A percentile compares a stretch with the other conserved stretches of the same genome.
These are phyloP conservation scores for Maniola jurtina DNA, from an alignment of 1,140 invertebrate species.

Conservation along the genomic window DNA sequence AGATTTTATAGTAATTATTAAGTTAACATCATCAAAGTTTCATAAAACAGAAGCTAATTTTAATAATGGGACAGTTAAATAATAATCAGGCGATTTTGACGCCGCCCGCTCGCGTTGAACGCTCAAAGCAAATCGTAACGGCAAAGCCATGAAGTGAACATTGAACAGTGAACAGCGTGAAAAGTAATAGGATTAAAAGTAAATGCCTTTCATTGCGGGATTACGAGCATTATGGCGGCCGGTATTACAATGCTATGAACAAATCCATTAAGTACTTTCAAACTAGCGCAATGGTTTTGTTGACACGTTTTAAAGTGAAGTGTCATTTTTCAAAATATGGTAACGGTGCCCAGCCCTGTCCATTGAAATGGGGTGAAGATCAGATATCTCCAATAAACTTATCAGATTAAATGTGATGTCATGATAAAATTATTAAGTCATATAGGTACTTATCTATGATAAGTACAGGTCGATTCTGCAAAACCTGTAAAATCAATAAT, in stretches of 20 bases:
- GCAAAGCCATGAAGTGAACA: constrained; percentile 8
- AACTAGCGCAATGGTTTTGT: constrained; percentile 4
- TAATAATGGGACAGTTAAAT: not conserved
- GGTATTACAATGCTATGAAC: constrained; percentile 13
- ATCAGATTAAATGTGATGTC: no score
- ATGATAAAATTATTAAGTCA: no score
- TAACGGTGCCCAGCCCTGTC: no score
- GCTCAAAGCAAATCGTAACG: constrained; percentile 7
- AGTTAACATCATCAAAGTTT: no score
- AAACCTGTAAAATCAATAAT: no score
- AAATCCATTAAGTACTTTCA: constrained; percentile 3
- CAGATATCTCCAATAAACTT: no score
- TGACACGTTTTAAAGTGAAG: not conserved
- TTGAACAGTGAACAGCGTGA: constrained; percentile 24
- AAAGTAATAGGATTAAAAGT: constrained; percentile 28
- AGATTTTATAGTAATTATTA: no score
- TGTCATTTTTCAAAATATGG: no score
- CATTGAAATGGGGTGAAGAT: no score
- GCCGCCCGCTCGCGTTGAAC: not conserved
- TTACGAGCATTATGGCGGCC: constrained; percentile 15
- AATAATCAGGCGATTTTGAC: not conserved
- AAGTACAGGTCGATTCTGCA: no score
- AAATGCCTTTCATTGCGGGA: constrained; percentile 19
- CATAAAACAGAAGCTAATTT: not conserved
- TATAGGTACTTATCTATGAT: no score